These are phyloP conservation scores for Sturnus vulgaris DNA, from an alignment of 2,113 vertebrate genomes.

Conservation along the genomic window DNA sequence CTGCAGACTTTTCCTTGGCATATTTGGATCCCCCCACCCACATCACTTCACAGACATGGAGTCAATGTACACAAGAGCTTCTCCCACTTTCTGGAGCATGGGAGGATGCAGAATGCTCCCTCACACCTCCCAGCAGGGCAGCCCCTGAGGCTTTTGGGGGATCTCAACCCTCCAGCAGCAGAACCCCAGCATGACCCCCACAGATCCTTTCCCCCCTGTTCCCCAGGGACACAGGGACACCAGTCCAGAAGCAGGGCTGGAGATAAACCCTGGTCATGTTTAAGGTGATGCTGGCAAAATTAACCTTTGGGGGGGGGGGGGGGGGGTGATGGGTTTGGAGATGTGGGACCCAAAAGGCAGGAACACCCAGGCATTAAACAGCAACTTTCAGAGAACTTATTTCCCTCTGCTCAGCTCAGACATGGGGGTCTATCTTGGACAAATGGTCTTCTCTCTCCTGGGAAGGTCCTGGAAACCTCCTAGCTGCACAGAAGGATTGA, in stretches of 20 bases:
- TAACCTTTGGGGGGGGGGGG: accelerated
- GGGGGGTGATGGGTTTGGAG: background rate
- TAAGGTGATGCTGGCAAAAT: background rate
- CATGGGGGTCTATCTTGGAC: background rate
- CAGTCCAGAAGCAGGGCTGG: background rate
- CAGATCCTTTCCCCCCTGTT: background rate
- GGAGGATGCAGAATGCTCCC: background rate
- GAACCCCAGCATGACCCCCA: accelerated
- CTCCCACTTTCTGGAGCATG: background rate
- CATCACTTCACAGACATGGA: background rate
- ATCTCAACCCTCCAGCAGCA: background rate
- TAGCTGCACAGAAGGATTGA: background rate
- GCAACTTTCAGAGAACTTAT: accelerated
- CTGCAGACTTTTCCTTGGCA: background rate
- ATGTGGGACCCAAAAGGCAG: background rate
- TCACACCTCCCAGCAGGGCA: background rate
- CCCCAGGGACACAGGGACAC: background rate
- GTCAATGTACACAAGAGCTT: background rate
- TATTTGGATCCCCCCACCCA: background rate
- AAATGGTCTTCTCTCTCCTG: background rate
- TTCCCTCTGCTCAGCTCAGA: background rate
- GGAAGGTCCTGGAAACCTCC: background rate
- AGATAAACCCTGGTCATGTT: accelerated
- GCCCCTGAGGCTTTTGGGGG: accelerated
- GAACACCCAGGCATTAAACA: background rate